phyloP scores from a whole-genome alignment of 2,888 invertebrate genomes.

The Lysandra coridon region DNA sequence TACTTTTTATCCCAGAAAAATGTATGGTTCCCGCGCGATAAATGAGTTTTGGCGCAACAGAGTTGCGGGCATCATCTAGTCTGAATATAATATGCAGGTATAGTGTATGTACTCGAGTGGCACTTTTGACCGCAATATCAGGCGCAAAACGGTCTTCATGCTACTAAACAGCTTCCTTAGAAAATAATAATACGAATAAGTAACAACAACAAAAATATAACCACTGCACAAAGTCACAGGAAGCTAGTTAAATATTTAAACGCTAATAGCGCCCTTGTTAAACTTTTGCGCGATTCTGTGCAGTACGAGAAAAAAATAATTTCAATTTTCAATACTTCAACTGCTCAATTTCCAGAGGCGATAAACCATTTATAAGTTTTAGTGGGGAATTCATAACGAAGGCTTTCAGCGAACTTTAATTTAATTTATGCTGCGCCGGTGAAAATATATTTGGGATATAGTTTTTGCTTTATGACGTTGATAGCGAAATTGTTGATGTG shows the following conservation, averaged over 20 bases:
- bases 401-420: slow-evolving; percentile 15
- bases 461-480: slow-evolving; percentile 1
- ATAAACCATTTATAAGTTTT: slow-evolving; percentile 21
- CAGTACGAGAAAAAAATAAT: slow-evolving; percentile 7
- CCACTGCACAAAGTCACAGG: not conserved
- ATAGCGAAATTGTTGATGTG: not conserved
- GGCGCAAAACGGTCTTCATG: no score
- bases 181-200: not conserved
- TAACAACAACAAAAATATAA: not conserved
- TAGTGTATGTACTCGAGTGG: no score
- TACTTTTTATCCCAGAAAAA: no score
- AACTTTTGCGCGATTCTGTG: not conserved
- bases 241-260: slow-evolving; percentile 17
- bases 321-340: slow-evolving; percentile 13
- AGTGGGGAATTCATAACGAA: slow-evolving; percentile 22
- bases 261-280: slow-evolving; percentile 1
- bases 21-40: no score
- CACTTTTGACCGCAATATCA: no score
- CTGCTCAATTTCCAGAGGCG: slow-evolving; percentile 19
- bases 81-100: no score
- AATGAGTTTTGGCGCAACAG: no score
- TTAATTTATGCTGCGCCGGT: slow-evolving; percentile 8
- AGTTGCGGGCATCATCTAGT: no score
- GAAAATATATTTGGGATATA: slow-evolving; percentile 3
- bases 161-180: no score